A percentile compares a stretch with the other conserved stretches of the same genome.
phyloP scores from a whole-genome alignment of 2,797 vertebrate genomes.

The Pyrocephalus nanus region DNA sequence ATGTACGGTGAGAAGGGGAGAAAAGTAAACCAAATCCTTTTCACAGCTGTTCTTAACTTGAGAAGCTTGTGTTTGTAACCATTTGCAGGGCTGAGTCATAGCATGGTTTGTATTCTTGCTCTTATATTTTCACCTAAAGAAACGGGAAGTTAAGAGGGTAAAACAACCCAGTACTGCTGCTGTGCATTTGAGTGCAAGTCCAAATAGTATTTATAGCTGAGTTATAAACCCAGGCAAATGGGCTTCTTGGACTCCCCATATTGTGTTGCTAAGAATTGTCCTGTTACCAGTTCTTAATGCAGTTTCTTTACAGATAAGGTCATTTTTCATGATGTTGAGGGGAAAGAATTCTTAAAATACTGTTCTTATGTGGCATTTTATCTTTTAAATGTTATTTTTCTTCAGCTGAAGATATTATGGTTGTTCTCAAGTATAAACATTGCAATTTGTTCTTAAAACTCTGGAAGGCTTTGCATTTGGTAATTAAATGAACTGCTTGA shows the following conservation, averaged over 20 bases:
- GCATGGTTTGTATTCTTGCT: not conserved
- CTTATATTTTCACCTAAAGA: not conserved
- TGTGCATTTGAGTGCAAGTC: not conserved
- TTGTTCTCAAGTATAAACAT: constrained; percentile 26
- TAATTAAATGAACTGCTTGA: constrained; percentile 67
- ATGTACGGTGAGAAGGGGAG: not conserved
- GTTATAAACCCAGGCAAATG: not conserved
- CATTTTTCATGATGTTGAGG: not conserved
- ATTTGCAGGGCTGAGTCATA: not conserved
- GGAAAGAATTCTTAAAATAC: not conserved
- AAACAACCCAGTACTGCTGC: not conserved
- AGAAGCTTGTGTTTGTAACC: not conserved
- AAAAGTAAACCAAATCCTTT: not conserved
- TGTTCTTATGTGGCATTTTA: not conserved
- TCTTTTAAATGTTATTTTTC: constrained; percentile 2
- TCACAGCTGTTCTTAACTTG: not conserved
- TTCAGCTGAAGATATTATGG: not conserved
- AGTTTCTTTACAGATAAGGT: not conserved
- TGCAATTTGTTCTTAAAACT: constrained; percentile 29
- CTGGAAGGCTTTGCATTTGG: constrained; percentile 27
- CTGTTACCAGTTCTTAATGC: not conserved
- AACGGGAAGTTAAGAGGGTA: not conserved
- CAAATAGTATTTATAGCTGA: not conserved
- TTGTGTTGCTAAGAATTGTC: not conserved
- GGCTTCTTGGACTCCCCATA: not conserved